Conservation (phyloP, 2,888 invertebrate genomes). For the Zelleria hepariella region DNA sequence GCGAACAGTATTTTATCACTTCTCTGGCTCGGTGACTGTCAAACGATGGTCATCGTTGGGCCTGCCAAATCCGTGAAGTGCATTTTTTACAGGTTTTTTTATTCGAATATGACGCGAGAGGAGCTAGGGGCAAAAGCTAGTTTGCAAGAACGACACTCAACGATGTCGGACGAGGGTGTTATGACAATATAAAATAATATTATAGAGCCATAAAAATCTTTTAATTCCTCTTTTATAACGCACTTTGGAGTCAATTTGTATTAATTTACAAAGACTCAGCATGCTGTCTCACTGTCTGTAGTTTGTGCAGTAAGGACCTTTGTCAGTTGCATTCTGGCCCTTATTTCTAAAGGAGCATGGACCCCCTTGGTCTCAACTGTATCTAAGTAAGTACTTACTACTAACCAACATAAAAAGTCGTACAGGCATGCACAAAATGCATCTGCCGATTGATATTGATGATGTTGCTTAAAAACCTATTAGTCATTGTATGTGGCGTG, state of each 20-base stretch:
- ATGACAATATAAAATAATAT: not conserved
- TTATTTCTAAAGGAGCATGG: not conserved
- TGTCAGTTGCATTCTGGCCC: not conserved
- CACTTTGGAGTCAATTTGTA: not conserved
- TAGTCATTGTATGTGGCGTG: conserved; percentile 14
- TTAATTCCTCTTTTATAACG: not conserved
- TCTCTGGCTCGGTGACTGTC: too few species aligned
- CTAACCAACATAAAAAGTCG: not conserved
- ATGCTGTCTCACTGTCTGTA: not conserved
- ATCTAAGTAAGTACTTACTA: too few species aligned
- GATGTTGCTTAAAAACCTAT: conserved; percentile 22
- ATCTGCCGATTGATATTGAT: conserved; percentile 26
- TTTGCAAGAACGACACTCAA: too few species aligned
- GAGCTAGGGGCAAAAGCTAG: too few species aligned
- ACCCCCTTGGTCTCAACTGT: too few species aligned
- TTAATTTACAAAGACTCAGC: not conserved
- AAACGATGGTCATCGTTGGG: too few species aligned
- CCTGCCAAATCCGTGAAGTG: too few species aligned
- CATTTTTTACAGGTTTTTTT: too few species aligned
- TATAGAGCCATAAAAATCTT: not conserved
- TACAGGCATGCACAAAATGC: not conserved
- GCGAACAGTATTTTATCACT: too few species aligned
- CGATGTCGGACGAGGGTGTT: not conserved
- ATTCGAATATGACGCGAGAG: too few species aligned
- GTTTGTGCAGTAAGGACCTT: not conserved